A percentile compares a stretch with the other conserved stretches of the same genome.
These are phyloP conservation scores for Limonius californicus DNA, from an alignment of 1,140 invertebrate species.

Conservation along the genomic window DNA sequence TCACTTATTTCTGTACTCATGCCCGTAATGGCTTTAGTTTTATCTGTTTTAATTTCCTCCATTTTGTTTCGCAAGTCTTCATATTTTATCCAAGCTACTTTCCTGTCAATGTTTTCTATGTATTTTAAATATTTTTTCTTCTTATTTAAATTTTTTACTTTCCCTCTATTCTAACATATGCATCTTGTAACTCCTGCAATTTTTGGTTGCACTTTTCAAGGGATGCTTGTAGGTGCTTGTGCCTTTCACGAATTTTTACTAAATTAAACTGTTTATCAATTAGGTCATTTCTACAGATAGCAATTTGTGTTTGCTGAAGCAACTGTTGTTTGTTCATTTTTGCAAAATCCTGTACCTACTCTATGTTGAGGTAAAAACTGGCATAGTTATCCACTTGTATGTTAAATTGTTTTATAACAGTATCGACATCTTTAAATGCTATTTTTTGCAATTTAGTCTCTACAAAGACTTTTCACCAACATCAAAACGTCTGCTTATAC, in stretches of 20 bases:
- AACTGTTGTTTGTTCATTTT: constrained; percentile 80
- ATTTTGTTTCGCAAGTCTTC: constrained; percentile 48
- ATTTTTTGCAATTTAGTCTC: constrained; percentile 60
- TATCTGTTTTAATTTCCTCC: constrained; percentile 42
- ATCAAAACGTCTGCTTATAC: constrained; percentile 56
- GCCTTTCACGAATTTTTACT: constrained; percentile 51
- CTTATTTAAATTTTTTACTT: constrained; percentile 55
- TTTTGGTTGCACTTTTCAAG: constrained; percentile 43
- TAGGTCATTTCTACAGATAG: constrained; percentile 63
- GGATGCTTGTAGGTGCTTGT: constrained; percentile 39
- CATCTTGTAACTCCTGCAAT: constrained; percentile 48
- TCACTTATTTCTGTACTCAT: too few species aligned
- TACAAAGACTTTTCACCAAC: constrained; percentile 55
- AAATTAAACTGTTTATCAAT: constrained; percentile 54
- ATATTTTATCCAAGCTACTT: constrained; percentile 66
- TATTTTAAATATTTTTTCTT: constrained; percentile 55
- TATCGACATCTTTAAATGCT: constrained; percentile 54
- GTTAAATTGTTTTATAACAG: constrained; percentile 56
- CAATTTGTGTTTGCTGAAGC: constrained; percentile 79
- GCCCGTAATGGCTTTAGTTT: constrained; percentile 20
- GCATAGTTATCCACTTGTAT: constrained; percentile 90
- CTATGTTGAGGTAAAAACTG: constrained; percentile 96
- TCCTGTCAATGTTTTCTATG: constrained; percentile 54
- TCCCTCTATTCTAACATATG: constrained; percentile 53
- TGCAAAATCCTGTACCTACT: constrained; percentile 93